Base-by-base conservation (phyloP, 2,797 vertebrate genomes). In the Psittacula echo region DNA sequence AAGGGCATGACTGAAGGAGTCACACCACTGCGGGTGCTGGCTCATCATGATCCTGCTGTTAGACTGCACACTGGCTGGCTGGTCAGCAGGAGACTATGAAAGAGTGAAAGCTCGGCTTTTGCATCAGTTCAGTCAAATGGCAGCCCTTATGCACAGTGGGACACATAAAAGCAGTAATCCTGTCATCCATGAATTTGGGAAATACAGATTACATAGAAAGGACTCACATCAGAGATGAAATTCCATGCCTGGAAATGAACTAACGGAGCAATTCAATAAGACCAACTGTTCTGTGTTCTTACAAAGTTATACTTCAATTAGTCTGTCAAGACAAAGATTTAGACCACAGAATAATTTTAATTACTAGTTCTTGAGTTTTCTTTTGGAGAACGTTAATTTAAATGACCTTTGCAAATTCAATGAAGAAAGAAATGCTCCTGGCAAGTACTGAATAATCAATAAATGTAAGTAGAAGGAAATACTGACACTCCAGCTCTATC, bases 311-410 rank as follows among this genome's bases (percentile, higher is more conserved):
- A 60, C 29, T 54, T 62, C 65, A 51, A 13, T 64, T 56, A 72
- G 29, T 42, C 73, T 65, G 42, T 60, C 5, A 14, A 66, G 56
- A 47, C 20, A 86, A 84, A 80, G 44, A 78, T 44, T 73, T 56
- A 93, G 60, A 62, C 30, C 26, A 39, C 37, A 65, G 58, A 30
- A 30, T 85, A 66, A 87, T 77, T 87, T 87, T 70, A 76, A 74
- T 78, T 62, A 70, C 32, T 26, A 71, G 24, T 27, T 77, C 44
- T 42, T 37, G n/a, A 78, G 26, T 19, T 77, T 61, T 21, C 32
- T 42, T 68, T 70, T 58, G n/a, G 51, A 76, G 34, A 76, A 26
- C 1, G 13, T 15, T 60, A 85, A 87, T 74, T 95, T 56, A 60
- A 85, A 85, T 20, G 17, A 70, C 19, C 13, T 51, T 84, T 72